Percentiles rank a stretch among this genome's conserved stretches.
These are phyloP conservation scores for Beroe forskalii DNA, from an alignment of 37 sponge, comb jelly and placozoan genomes.

Conservation along the genomic window DNA sequence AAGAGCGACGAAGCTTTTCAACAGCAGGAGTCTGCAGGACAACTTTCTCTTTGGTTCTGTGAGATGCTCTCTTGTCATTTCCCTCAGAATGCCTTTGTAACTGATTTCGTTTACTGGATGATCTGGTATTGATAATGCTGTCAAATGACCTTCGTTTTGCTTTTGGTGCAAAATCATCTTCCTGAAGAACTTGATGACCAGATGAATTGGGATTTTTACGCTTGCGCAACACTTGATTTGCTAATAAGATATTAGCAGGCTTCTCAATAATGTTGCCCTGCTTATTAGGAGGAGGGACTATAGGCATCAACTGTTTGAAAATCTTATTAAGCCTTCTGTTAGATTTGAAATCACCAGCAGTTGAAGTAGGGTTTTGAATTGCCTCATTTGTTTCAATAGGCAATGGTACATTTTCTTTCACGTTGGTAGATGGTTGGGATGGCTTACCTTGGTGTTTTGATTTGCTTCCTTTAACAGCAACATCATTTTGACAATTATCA, in stretches of 20 bases:
- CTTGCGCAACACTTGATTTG: constrained; percentile 7
- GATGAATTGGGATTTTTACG: constrained; percentile 28
- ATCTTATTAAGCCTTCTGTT: not conserved
- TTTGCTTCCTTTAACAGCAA: no score
- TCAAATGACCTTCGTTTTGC: not conserved
- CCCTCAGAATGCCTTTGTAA: not conserved
- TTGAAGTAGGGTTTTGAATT: no score
- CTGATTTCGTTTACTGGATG: not conserved
- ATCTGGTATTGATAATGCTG: not conserved
- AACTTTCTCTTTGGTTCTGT: not conserved
- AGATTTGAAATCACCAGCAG: no score
- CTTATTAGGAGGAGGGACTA: not conserved
- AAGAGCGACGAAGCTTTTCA: not conserved
- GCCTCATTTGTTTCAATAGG: no score
- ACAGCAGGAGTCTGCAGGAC: not conserved
- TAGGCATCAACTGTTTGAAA: not conserved
- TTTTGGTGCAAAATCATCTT: constrained; percentile 12
- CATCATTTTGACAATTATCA: no score
- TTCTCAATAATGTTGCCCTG: not conserved
- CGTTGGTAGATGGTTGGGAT: no score
- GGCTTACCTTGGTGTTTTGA: no score
- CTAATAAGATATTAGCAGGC: constrained; percentile 9
- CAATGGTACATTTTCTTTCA: no score
- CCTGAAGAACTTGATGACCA: not conserved
- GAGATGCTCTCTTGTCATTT: not conserved